Percentiles rank a stretch among this genome's conserved stretches.
Evolutionary conservation across 2,797 vertebrate species (phyloP).

Genomic region (Acanthurus lineatus): DNA sequence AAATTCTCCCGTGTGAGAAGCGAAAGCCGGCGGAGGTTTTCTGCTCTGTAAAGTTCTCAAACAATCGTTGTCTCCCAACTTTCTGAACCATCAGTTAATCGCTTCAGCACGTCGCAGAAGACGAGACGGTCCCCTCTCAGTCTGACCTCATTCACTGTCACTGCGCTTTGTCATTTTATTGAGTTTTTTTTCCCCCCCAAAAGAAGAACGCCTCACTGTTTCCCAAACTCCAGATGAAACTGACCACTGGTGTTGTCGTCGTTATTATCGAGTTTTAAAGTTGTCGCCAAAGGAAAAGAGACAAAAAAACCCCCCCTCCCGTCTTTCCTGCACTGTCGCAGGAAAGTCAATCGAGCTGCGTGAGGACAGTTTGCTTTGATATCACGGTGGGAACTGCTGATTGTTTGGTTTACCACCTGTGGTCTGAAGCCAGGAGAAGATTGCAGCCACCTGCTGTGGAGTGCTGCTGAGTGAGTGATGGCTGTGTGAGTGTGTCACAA

Average conservation of each 20-base stretch:
- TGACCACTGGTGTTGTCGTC: constrained; percentile 35
- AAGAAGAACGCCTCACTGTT: neutral
- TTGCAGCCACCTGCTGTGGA: constrained; percentile 58
- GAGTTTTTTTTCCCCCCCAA: neutral
- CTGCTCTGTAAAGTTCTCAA: neutral
- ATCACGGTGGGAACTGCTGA: constrained; percentile 71
- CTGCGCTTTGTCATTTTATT: neutral
- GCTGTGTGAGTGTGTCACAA: constrained; percentile 30
- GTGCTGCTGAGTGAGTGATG: constrained; percentile 68
- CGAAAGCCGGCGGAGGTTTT: neutral
- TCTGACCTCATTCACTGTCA: constrained; percentile 12
- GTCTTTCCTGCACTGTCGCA: constrained; percentile 19
- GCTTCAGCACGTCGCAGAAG: neutral
- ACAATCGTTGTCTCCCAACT: neutral
- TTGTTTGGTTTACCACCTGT: constrained; percentile 81
- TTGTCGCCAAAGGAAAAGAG: constrained; percentile 24
- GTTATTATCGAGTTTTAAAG: constrained; percentile 45
- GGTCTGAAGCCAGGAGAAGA: constrained; percentile 69
- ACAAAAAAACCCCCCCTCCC: neutral
- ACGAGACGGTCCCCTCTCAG: neutral
- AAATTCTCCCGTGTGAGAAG: neutral
- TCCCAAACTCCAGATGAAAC: constrained; percentile 23
- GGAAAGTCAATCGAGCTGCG: constrained; percentile 60
- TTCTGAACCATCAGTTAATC: neutral
- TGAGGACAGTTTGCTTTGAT: constrained; percentile 66